Conservation (phyloP, 92 coral and sea anemone genomes). For the Micromussa lordhowensis region DNA sequence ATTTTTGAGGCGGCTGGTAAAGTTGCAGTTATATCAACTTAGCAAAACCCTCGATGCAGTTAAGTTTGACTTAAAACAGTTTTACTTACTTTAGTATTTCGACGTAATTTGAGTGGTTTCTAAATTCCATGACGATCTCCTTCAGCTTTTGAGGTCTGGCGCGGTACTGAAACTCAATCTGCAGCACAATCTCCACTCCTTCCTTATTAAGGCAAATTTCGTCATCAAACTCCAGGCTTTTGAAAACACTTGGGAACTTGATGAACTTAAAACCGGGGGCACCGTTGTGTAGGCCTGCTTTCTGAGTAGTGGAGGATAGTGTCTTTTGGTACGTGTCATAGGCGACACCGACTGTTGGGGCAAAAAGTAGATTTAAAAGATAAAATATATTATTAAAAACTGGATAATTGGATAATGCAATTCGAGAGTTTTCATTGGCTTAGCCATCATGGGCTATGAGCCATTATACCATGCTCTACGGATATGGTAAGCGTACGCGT, state of each 20-base stretch:
- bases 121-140: conserved; percentile 68
- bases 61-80: no score
- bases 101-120: conserved; percentile 71
- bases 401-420: no score
- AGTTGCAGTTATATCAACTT: no score
- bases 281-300: conserved; percentile 86
- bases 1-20: no score
- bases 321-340: conserved; percentile 73
- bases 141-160: conserved; percentile 78
- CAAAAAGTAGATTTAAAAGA: neutral
- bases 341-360: conserved; percentile 74
- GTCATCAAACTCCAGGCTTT: conserved; percentile 56
- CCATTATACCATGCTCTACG: no score
- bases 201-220: conserved; percentile 80
- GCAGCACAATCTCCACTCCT: conserved; percentile 77
- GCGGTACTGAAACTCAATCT: conserved; percentile 83
- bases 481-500: no score
- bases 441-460: no score
- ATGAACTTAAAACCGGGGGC: conserved; percentile 86
- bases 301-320: conserved; percentile 67
- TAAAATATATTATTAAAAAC: neutral
- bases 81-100: conserved; percentile 75
- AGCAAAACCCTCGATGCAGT: no score
- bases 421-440: no score
- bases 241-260: conserved; percentile 87